Evolutionary conservation across 2,797 vertebrate genomes (phyloP), one percentile per base, ranked within the genome.

Genomic region (Hapalemur alaotrensis): DNA sequence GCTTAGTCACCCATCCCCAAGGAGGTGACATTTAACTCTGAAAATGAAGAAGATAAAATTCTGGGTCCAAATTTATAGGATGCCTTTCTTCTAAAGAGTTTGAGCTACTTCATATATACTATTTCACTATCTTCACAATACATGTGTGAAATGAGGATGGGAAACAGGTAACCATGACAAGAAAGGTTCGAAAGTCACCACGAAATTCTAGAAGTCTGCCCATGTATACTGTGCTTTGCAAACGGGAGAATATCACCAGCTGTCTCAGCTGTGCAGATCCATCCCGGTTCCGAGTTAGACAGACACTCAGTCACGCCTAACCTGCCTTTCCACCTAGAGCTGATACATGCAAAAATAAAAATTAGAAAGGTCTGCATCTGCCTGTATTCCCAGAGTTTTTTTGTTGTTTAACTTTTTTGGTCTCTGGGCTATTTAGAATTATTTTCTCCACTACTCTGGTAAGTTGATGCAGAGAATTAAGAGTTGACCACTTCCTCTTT

Each of bases 401-500:
- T 52, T 38, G 17, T 54, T 82, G 38, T 63, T 43, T 28, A 14
- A n/a, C 35, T 61, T 73, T 65, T 48, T 50, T 48, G 11, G 32
- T 41, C 52, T 70, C 67, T 7, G 12, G 12, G 50, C 70, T 52
- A 12, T 73, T 81, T 78, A n/a, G 43, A n/a, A 75, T 85, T 78
- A 79, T 88, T 88, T 94, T 63, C 69, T 73, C 59, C 76, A 11
- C 65, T 22, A 4, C 86, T 70, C 59, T 73, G 54, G 67, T n/a
- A 50, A 48, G 13, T 3, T 75, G n/a, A 54, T 61, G 41, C 23
- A 4, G 52, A 87, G 83, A 89, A 93, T 59, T 43, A 70, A 93
- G 73, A 82, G 43, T 22, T 54, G 84, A 23, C 88, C 61, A 5
- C 91, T 97, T 97, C 96, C 93, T 97, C 95, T 96, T 98, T 97